A percentile compares a stretch with the other conserved stretches of the same genome.
These are phyloP conservation scores for Cheilosia urbana DNA, from an alignment of 2,888 invertebrate genomes.

Conservation along the genomic window DNA sequence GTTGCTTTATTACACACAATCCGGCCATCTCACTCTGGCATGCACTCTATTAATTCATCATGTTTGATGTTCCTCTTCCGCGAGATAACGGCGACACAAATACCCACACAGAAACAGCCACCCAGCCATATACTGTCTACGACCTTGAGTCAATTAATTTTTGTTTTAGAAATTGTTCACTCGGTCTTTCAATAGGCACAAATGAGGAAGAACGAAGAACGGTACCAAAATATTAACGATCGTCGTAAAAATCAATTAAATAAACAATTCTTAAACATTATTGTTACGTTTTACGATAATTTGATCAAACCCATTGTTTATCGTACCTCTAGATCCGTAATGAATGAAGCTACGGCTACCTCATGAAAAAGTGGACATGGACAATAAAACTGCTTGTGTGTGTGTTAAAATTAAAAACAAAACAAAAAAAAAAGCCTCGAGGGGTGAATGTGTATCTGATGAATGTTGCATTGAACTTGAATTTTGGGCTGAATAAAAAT, in stretches of 20 bases:
- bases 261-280: constrained; percentile 71
- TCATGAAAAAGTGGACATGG: background rate
- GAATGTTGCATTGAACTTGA: constrained; percentile 60
- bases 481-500: constrained; percentile 29
- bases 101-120: background rate
- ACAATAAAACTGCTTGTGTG: too few species aligned
- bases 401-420: background rate
- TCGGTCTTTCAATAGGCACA: constrained; percentile 67
- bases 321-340: constrained; percentile 29
- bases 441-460: constrained; percentile 2
- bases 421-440: too few species aligned
- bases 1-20: constrained; percentile 55
- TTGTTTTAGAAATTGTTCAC: constrained; percentile 64
- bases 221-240: constrained; percentile 78
- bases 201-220: constrained; percentile 63
- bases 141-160: constrained; percentile 73
- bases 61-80: constrained; percentile 21
- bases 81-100: constrained; percentile 36
- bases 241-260: constrained; percentile 79
- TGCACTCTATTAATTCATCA: constrained; percentile 40
- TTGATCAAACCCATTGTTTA: constrained; percentile 66
- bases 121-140: constrained; percentile 9
- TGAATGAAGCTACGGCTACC: constrained; percentile 10
- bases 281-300: constrained; percentile 73
- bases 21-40: constrained; percentile 4